Percentiles rank a stretch among this genome's conserved stretches.
These are phyloP conservation scores for Manis javanica DNA, from an alignment of 2,797 vertebrate genomes.

Conservation along the genomic window DNA sequence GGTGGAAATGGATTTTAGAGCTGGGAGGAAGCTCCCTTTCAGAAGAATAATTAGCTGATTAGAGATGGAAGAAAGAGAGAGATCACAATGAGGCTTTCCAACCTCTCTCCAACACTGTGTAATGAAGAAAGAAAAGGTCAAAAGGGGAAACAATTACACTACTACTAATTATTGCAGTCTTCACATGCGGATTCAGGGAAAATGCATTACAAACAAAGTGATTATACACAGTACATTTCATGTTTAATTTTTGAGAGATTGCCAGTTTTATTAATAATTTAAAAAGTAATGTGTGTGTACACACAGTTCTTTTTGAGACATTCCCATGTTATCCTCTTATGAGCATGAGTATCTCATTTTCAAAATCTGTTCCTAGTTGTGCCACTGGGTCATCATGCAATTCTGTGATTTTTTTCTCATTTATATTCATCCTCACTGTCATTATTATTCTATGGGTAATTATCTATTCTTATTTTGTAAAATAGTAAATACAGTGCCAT, in stretches of 20 bases:
- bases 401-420: neutral
- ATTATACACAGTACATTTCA: neutral
- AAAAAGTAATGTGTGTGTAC: neutral
- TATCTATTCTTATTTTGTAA: neutral
- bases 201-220: neutral
- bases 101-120: too few species aligned
- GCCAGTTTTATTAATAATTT: neutral
- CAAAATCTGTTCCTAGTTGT: neutral
- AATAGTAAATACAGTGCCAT: neutral
- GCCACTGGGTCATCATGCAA: neutral
- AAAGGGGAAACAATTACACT: neutral
- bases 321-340: neutral
- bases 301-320: neutral
- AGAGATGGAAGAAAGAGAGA: neutral
- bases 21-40: too few species aligned
- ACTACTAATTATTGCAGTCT: neutral
- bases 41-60: neutral
- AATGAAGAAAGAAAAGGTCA: neutral
- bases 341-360: neutral
- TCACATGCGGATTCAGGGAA: neutral
- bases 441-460: neutral
- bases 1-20: neutral
- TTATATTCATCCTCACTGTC: neutral
- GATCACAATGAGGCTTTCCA: neutral
- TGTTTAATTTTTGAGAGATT: neutral